A percentile compares a stretch with the other conserved stretches of the same genome.
phyloP scores from a whole-genome alignment of 2,888 invertebrate species.

The Caenorhabditis parvicauda region DNA sequence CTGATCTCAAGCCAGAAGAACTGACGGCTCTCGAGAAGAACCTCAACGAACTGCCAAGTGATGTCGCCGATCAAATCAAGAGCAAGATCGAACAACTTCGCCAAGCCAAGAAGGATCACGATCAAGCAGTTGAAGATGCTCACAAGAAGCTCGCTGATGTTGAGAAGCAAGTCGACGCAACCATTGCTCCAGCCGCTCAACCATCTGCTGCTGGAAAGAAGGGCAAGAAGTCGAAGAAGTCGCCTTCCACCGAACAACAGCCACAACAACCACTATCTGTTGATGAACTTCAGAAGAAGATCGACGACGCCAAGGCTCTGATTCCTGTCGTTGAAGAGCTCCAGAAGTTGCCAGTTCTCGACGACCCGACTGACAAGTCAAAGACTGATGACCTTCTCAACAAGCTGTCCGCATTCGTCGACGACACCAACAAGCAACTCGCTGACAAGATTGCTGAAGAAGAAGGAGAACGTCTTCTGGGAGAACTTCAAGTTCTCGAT shows the following conservation, averaged over 20 bases:
- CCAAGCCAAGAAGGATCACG: slow-evolving; percentile 7
- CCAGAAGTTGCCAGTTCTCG: too few relatives aligned
- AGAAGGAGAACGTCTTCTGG: background rate
- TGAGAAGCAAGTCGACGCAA: slow-evolving; percentile 16
- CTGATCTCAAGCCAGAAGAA: slow-evolving; percentile 8
- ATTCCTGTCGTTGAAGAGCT: too few relatives aligned
- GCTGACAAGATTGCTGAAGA: slow-evolving; percentile 7
- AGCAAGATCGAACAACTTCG: slow-evolving; percentile 9
- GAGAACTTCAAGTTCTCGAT: slow-evolving; percentile 1
- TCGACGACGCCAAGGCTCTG: slow-evolving; percentile 5
- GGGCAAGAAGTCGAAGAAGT: too few relatives aligned
- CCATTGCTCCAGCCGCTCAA: slow-evolving; percentile 10
- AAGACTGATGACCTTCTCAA: slow-evolving; percentile 13
- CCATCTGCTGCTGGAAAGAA: background rate
- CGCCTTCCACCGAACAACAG: slow-evolving; percentile 15
- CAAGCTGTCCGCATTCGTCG: slow-evolving; percentile 12
- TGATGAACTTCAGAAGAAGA: slow-evolving; percentile 16
- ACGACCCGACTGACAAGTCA: slow-evolving; percentile 11
- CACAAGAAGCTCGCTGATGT: slow-evolving; percentile 22
- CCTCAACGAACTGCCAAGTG: slow-evolving; percentile 21
- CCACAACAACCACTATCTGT: slow-evolving; percentile 10
- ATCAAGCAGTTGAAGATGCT: slow-evolving; percentile 23
- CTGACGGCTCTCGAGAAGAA: slow-evolving; percentile 14
- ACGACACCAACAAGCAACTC: slow-evolving; percentile 12
- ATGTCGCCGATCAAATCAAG: slow-evolving; percentile 7